Base-by-base conservation (phyloP, 2,113 vertebrate genomes). In the Sciurus niger region DNA sequence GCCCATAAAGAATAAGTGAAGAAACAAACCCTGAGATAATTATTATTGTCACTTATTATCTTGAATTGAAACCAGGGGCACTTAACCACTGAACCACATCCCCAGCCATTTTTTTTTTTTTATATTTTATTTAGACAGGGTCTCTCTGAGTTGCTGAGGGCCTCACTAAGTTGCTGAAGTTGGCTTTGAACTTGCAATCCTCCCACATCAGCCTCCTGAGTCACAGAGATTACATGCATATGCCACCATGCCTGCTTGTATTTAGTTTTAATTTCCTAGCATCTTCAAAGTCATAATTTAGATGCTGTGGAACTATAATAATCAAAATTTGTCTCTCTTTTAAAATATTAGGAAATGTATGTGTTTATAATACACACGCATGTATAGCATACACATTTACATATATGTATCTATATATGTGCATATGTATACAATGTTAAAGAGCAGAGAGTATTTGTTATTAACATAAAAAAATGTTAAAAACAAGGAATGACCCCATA, bases 251-350 rank as follows among this genome's bases (percentile, higher is more conserved):
- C 20, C 55, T 20, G 20, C 55, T 67, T 72, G 63, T 8, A 55
- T 93, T 65, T 87, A 46, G n/a, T 72, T 96, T 82, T 40, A 68
- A 86, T 93, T 83, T 58, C 5, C 11, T 73, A 84, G 22, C 18
- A 74, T 43, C 8, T 73, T 70, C 14, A 92, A 18, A 93, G 14
- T 46, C 8, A 18, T 73, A 51, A 74, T 37, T 58, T 6, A 79
- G 40, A 60, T 60, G 24, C 40, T 43, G 7, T 53, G 18, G 6
- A 3, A 25, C 55, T 60, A 82, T 1, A 40, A 24, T 5, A 90
- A 60, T 68, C 4, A 53, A 60, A 68, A 86, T 1, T 63, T 51
- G 4, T 74, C 8, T n/a, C 89, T 70, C 0, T 78, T 70, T 55
- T 87, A 77, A 84, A 46, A 0, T 32, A 51, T 53, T 77, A 48